Evolutionary conservation across 2,113 vertebrate species (phyloP), one percentile per base, ranked within the genome.

Genomic region (Cyprinodon variegatus): DNA sequence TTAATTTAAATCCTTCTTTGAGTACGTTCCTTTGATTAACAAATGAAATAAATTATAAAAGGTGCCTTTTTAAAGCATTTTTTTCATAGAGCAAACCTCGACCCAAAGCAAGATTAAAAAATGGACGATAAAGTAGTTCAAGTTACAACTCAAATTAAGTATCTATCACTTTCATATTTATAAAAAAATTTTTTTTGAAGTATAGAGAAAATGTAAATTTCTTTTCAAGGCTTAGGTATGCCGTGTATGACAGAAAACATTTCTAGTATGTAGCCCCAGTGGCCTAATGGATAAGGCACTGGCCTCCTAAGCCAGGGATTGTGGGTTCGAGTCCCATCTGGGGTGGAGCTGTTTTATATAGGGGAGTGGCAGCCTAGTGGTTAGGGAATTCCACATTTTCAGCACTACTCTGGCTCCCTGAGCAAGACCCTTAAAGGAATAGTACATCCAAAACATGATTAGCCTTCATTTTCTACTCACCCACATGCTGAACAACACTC

Each of bases 231-330:
- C 61, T 14, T 15, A 29, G 29, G 29, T 2, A 29, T 29, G 29
- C 29, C 29, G 1, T 29, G 29, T 29, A 29, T 29, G 29, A 29
- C 29, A 29, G 29, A 29, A 29, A 1, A n/a, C n/a, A 1, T 29
- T 29, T 29, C 29, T 29, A 1, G 29, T 3, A 11, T 3, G 20
- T 4, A 60, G 93, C 94, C 94, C 93, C 94, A 95, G 94, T 95
- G 93, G 93, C 94, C 94, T 94, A 95, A 94, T 94, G 94, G 93
- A 95, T 94, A 94, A 95, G 94, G 93, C 93, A 94, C 94, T 94
- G 94, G 93, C 92, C 91, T 93, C 92, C 90, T 92, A 92, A 90
- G 83, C 86, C 84, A 90, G 86, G 81, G 89, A 90, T 91, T 91
- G 85, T 88, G 84, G 87, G 84, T 90, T 90, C 79, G 48, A 89